Conservation (phyloP, 2,888 invertebrate species). For the Sturmia bella region DNA sequence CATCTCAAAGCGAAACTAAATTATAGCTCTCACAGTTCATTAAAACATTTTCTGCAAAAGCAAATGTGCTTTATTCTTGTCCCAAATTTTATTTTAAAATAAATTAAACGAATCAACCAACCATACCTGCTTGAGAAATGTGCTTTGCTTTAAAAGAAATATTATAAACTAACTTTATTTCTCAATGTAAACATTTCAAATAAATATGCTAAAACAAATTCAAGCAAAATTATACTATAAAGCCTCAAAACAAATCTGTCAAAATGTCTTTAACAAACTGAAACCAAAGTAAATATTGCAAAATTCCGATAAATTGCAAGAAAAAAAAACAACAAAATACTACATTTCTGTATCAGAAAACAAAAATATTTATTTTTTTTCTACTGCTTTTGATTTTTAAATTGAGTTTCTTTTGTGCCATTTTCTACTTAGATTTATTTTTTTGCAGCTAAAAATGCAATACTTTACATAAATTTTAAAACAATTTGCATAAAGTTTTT, state of each 20-base stretch:
- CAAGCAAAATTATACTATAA: not conserved
- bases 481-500: conserved; percentile 58
- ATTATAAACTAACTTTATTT: no score
- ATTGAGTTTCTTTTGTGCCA: conserved; percentile 37
- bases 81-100: no score
- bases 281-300: conserved; percentile 14
- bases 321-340: not conserved
- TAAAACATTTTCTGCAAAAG: no score
- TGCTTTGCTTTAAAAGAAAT: no score
- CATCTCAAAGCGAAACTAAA: no score
- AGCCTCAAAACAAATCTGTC: conserved; percentile 38
- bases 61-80: no score
- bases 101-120: no score
- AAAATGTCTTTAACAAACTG: conserved; percentile 50
- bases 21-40: no score
- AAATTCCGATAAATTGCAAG: conserved; percentile 10
- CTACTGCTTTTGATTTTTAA: conserved; percentile 49
- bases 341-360: conserved; percentile 4
- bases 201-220: conserved; percentile 8
- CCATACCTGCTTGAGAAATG: no score
- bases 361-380: conserved; percentile 4
- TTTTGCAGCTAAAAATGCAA: conserved; percentile 32
- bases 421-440: conserved; percentile 32
- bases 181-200: not conserved
- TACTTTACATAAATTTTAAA: conserved; percentile 57